Evolutionary conservation across 1,140 invertebrate genomes (phyloP).

Genomic region (Lysiphlebus fabarum): DNA sequence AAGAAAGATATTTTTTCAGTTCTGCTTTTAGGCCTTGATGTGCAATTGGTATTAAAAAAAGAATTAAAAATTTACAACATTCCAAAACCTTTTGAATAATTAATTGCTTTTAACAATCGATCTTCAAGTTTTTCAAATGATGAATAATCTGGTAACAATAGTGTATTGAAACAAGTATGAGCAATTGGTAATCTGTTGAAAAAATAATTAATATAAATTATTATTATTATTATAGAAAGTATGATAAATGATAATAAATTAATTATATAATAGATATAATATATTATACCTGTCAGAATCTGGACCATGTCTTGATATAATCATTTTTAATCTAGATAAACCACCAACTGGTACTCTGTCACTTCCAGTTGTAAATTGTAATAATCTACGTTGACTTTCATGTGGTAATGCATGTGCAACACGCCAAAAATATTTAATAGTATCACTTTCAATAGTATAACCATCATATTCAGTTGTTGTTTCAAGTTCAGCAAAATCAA

Average conservation of each 20-base stretch:
- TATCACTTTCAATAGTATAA: conserved; percentile 78
- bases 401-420: conserved; percentile 83
- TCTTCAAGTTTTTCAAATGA: conserved; percentile 80
- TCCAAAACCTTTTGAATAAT: conserved; percentile 82
- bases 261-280: background rate
- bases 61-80: conserved; percentile 64
- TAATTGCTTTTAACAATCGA: conserved; percentile 87
- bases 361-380: conserved; percentile 90
- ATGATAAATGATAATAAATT: no score
- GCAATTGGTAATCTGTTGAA: conserved; percentile 69
- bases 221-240: background rate
- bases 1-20: background rate
- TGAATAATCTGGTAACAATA: conserved; percentile 87
- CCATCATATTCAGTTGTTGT: conserved; percentile 92
- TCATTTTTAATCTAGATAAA: conserved; percentile 81
- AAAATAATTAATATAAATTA: conserved; percentile 15
- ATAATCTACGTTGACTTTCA: conserved; percentile 84
- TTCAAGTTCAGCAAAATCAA: conserved; percentile 87
- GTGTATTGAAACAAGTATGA: conserved; percentile 95
- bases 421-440: conserved; percentile 90
- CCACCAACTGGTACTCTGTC: conserved; percentile 93
- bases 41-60: conserved; percentile 13
- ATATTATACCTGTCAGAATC: conserved; percentile 65
- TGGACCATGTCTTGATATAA: conserved; percentile 74
- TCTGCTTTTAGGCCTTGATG: background rate